A percentile compares a stretch with the other conserved stretches of the same genome.
These are phyloP conservation scores for Hydra vulgaris DNA, from an alignment of 30 jellyfish, hydroid and myxozoan genomes.

Conservation along the genomic window DNA sequence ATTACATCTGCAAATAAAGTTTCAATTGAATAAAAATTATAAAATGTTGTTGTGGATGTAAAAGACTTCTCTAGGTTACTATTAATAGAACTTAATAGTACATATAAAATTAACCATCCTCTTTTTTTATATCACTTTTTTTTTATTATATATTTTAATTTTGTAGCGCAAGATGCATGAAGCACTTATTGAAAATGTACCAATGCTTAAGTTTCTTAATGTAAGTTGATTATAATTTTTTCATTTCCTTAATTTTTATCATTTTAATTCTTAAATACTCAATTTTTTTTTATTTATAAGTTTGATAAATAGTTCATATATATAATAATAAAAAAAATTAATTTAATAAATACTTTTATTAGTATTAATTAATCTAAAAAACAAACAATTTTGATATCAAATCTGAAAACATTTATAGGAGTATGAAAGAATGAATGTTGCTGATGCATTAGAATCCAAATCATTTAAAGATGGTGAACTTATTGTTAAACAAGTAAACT, in stretches of 20 bases:
- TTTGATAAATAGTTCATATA: no score
- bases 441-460: conserved; percentile 88
- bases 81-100: no score
- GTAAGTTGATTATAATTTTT: conserved; percentile 11
- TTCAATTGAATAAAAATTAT: no score
- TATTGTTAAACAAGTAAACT: conserved; percentile 63
- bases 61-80: no score
- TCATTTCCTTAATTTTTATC: background rate
- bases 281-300: no score
- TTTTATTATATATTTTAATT: background rate
- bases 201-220: conserved; percentile 70
- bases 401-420: no score
- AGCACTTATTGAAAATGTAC: conserved; percentile 72
- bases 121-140: background rate
- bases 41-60: no score
- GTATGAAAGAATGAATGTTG: conserved; percentile 73
- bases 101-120: background rate
- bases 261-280: no score
- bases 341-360: no score
- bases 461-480: conserved; percentile 58
- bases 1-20: no score
- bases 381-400: background rate
- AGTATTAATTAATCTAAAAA: background rate
- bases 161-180: conserved; percentile 84
- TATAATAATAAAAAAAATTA: no score